These are phyloP conservation scores for Leptodactylus fuscus DNA, from an alignment of 2,113 vertebrate species.

Conservation along the genomic window DNA sequence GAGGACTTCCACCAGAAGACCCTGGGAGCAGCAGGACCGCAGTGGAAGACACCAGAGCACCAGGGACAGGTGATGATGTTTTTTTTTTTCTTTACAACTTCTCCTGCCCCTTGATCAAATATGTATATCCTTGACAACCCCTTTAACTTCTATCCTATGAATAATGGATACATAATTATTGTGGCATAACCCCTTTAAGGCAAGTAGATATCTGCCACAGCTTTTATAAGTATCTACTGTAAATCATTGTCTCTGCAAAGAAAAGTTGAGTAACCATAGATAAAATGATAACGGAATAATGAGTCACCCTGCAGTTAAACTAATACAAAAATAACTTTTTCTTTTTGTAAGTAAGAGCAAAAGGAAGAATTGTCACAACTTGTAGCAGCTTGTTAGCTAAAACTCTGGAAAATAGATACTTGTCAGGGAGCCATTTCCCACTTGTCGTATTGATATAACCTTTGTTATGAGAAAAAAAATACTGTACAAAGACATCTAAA, in stretches of 20 bases:
- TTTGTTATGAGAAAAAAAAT: not conserved
- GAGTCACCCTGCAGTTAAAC: not conserved
- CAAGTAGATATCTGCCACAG: too few relatives aligned
- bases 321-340: not conserved
- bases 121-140: too few relatives aligned
- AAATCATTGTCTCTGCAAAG: not conserved
- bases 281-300: not conserved
- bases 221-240: too few relatives aligned
- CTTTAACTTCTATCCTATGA: too few relatives aligned
- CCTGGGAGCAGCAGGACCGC: too few relatives aligned
- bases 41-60: too few relatives aligned
- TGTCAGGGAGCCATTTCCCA: not conserved
- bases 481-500: not conserved
- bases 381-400: conserved; percentile 14
- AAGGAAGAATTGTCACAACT: not conserved
- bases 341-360: conserved; percentile 5
- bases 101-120: too few relatives aligned
- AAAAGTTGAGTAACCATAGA: not conserved
- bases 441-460: conserved; percentile 8
- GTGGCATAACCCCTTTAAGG: too few relatives aligned
- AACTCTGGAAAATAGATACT: conserved; percentile 1
- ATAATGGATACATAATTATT: too few relatives aligned
- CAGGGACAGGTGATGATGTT: too few relatives aligned
- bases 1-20: too few relatives aligned
- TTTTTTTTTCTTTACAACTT: too few relatives aligned